Percentiles rank a stretch among this genome's conserved stretches.
These are phyloP conservation scores for Stigmatopora argus DNA, from an alignment of 2,113 vertebrate genomes.

Conservation along the genomic window DNA sequence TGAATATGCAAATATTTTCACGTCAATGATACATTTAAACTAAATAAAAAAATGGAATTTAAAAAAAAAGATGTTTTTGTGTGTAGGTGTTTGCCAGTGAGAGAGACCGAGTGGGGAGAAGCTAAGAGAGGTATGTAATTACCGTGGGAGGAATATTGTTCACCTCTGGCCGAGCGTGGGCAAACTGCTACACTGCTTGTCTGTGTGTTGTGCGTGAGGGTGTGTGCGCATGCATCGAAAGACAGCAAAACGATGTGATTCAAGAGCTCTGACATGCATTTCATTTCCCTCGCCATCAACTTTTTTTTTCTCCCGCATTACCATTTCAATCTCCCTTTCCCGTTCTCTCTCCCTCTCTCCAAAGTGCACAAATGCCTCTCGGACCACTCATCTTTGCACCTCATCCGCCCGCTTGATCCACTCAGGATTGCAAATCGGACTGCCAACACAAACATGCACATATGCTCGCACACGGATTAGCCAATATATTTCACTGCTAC, in stretches of 20 bases:
- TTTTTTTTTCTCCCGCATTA: conserved; percentile 28
- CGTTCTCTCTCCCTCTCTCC: conserved; percentile 37
- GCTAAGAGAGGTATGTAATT: conserved; percentile 56
- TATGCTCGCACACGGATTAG: background rate
- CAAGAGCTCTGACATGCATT: conserved; percentile 44
- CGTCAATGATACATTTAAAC: background rate
- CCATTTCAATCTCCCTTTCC: conserved; percentile 36
- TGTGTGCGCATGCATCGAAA: conserved; percentile 22
- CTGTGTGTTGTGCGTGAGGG: conserved; percentile 18
- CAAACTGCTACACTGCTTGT: conserved; percentile 27
- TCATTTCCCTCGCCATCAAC: conserved; percentile 39
- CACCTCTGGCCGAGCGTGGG: conserved; percentile 61
- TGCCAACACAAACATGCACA: conserved; percentile 44
- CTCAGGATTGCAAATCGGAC: conserved; percentile 65
- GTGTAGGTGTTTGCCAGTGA: conserved; percentile 49
- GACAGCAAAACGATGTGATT: conserved; percentile 45
- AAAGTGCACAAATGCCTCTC: conserved; percentile 45
- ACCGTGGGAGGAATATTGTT: conserved; percentile 55
- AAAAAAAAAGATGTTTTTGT: conserved; percentile 35
- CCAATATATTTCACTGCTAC: background rate
- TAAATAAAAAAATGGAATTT: conserved; percentile 6
- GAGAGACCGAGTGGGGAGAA: conserved; percentile 22
- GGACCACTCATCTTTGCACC: conserved; percentile 54
- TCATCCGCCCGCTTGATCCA: conserved; percentile 61
- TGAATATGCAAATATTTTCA: background rate